A percentile compares a stretch with the other conserved stretches of the same genome.
Conservation (phyloP, 2,113 vertebrate genomes). For the Seriola rivoliana region DNA sequence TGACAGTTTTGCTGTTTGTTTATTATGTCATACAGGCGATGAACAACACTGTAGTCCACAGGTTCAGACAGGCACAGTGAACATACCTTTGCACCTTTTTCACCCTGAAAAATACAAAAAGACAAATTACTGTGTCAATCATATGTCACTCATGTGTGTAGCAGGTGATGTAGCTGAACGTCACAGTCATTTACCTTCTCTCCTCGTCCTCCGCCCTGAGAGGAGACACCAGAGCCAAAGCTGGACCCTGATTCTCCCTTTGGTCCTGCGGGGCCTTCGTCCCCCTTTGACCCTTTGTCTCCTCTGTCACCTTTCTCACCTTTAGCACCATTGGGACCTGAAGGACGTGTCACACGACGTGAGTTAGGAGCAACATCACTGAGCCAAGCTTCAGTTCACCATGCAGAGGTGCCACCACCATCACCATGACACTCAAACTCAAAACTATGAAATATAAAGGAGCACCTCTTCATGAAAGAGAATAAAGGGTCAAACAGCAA, state of each 20-base stretch:
- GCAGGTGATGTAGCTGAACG: background rate
- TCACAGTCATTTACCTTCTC: conserved; percentile 80
- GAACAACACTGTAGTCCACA: too few relatives aligned
- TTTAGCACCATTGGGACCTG: conserved; percentile 64
- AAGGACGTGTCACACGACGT: background rate
- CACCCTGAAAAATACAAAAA: conserved; percentile 80
- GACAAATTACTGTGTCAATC: background rate
- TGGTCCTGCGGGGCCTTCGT: conserved; percentile 73
- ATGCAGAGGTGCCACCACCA: background rate
- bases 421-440: too few relatives aligned
- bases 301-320: conserved; percentile 85
- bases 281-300: conserved; percentile 77
- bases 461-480: too few relatives aligned
- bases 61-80: background rate
- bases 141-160: background rate
- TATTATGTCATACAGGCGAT: too few relatives aligned
- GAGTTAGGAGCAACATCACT: background rate
- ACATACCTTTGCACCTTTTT: conserved; percentile 87
- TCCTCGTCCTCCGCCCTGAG: conserved; percentile 65
- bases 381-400: background rate
- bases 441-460: too few relatives aligned
- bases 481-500: too few relatives aligned
- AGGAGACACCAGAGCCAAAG: conserved; percentile 12
- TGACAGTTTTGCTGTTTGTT: too few relatives aligned
- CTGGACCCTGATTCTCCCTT: conserved; percentile 83